A percentile compares a stretch with the other conserved stretches of the same genome.
phyloP scores from a whole-genome alignment of 2,797 vertebrate genomes.

The Catamblyrhynchus diadema region DNA sequence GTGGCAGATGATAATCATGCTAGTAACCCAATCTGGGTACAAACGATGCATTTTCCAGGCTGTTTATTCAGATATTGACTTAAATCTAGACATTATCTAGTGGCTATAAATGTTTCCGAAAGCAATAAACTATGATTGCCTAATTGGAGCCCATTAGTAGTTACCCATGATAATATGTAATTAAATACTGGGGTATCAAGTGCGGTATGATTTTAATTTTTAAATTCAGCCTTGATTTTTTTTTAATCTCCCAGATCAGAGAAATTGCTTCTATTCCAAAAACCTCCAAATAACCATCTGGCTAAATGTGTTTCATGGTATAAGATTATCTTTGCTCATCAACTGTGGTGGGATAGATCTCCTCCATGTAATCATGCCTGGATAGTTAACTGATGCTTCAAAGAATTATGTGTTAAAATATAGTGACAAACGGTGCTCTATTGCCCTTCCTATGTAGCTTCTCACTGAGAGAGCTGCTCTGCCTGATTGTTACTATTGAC shows the following conservation, averaged over 20 bases:
- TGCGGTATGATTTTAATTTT: not conserved
- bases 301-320: slow-evolving; percentile 16
- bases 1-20: slow-evolving; percentile 40
- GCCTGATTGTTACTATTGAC: not conserved
- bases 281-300: slow-evolving; percentile 34
- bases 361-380: not conserved
- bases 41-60: slow-evolving; percentile 24
- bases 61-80: slow-evolving; percentile 11
- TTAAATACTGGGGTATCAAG: slow-evolving; percentile 39
- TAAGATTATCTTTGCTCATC: not conserved
- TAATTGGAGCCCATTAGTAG: slow-evolving; percentile 2
- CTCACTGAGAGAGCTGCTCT: not conserved
- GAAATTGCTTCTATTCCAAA: slow-evolving; percentile 24
- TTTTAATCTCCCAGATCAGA: not conserved
- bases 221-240: not conserved
- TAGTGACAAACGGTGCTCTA: not conserved
- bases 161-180: not conserved
- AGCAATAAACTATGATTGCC: slow-evolving; percentile 5
- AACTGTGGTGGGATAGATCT: not conserved
- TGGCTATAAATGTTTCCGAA: not conserved
- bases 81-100: slow-evolving; percentile 7
- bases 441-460: not conserved
- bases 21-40: not conserved
- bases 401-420: not conserved
- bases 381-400: not conserved